These are phyloP conservation scores for Zaprionus capensis DNA, from an alignment of 1,140 invertebrate species.

Conservation along the genomic window DNA sequence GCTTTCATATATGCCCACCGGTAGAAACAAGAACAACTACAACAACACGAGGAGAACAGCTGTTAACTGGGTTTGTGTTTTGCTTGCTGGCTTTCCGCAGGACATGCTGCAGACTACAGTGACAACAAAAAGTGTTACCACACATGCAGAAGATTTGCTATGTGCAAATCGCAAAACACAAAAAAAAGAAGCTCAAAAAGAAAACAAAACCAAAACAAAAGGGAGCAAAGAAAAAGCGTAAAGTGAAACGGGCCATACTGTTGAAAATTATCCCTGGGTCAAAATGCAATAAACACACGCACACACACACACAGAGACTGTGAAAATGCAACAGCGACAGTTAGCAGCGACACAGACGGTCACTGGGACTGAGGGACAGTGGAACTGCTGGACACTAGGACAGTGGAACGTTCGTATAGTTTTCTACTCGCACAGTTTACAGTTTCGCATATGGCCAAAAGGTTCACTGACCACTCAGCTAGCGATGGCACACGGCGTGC, in stretches of 20 bases:
- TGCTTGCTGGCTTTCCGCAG: constrained; percentile 16
- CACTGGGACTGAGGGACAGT: neutral
- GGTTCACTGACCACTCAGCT: constrained; percentile 60
- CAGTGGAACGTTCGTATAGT: constrained; percentile 49
- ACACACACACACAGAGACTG: constrained; percentile 29
- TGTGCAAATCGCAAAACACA: constrained; percentile 10
- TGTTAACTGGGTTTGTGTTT: constrained; percentile 28
- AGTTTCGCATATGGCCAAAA: constrained; percentile 55
- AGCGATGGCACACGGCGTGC: constrained; percentile 41
- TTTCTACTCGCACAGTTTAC: constrained; percentile 52
- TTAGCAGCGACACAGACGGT: constrained; percentile 48
- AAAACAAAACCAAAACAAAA: constrained; percentile 7
- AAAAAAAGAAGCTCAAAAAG: constrained; percentile 13
- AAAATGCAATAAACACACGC: constrained; percentile 58
- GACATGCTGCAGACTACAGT: neutral
- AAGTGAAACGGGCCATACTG: constrained; percentile 74
- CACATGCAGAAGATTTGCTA: constrained; percentile 23
- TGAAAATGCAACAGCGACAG: constrained; percentile 59
- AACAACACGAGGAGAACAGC: constrained; percentile 8
- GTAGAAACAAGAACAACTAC: neutral
- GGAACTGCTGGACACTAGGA: neutral
- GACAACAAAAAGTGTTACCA: constrained; percentile 28
- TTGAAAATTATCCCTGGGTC: constrained; percentile 69
- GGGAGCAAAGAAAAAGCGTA: constrained; percentile 48
- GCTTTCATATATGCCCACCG: constrained; percentile 5